phyloP scores from a whole-genome alignment of 2,888 invertebrate species.

The Serrognathus titanus region DNA sequence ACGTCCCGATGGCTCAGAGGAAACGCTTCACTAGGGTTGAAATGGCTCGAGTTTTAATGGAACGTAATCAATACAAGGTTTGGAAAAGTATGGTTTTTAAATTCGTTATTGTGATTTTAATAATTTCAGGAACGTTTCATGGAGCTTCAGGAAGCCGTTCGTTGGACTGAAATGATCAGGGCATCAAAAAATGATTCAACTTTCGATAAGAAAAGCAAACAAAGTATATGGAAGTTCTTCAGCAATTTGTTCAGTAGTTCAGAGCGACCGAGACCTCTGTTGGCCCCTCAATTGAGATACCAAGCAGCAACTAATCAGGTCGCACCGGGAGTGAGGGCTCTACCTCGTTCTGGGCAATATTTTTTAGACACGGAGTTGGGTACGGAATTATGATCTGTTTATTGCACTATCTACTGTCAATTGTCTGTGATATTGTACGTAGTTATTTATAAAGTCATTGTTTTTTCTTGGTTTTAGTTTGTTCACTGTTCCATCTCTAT shows the following conservation, averaged over 20 bases:
- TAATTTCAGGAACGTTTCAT: conserved; percentile 78
- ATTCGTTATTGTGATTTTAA: background rate
- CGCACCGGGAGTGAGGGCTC: conserved; percentile 55
- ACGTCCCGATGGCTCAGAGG: conserved; percentile 93
- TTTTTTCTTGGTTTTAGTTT: background rate
- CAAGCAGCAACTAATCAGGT: conserved; percentile 68
- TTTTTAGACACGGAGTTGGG: conserved; percentile 62
- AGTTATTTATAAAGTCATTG: conserved; percentile 1
- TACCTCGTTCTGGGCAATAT: conserved; percentile 48
- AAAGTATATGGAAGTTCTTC: conserved; percentile 91
- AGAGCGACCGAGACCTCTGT: conserved; percentile 55
- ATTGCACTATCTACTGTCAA: conserved; percentile 35
- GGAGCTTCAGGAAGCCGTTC: conserved; percentile 97
- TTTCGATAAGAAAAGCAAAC: conserved; percentile 80
- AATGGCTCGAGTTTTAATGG: conserved; percentile 99
- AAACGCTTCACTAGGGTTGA: conserved; percentile 97
- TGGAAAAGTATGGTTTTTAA: no score
- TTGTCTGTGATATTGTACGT: conserved; percentile 36
- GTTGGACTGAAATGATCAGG: conserved; percentile 94
- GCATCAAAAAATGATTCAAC: conserved; percentile 85
- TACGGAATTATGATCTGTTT: conserved; percentile 49
- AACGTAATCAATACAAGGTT: conserved; percentile 94
- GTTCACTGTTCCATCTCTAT: background rate
- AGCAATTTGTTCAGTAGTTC: conserved; percentile 67
- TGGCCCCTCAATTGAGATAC: conserved; percentile 69